These are phyloP conservation scores for Heterotilapia buettikoferi DNA, from an alignment of 2,113 vertebrate genomes.

Conservation along the genomic window DNA sequence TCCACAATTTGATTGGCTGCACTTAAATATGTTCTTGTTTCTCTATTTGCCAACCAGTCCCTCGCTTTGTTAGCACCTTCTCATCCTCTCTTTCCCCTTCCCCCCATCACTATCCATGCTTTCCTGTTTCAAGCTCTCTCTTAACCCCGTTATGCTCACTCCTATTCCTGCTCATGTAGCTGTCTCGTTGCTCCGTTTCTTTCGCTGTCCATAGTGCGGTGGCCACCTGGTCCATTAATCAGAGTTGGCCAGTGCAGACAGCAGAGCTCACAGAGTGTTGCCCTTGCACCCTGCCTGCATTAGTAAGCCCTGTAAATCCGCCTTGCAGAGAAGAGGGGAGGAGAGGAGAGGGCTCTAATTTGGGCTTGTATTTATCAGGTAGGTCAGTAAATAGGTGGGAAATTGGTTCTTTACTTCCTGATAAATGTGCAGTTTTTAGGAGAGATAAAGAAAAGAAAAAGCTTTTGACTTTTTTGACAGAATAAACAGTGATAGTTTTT, in stretches of 20 bases:
- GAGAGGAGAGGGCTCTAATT: background rate
- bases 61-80: background rate
- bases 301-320: conserved; percentile 44
- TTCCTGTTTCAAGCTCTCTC: background rate
- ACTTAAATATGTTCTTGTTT: background rate
- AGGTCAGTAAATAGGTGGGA: background rate
- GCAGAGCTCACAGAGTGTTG: conserved; percentile 41
- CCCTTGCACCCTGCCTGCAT: conserved; percentile 45
- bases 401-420: background rate
- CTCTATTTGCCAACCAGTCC: background rate
- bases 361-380: background rate
- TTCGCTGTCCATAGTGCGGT: conserved; percentile 38
- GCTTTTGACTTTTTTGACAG: background rate
- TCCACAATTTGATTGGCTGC: background rate
- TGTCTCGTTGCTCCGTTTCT: conserved; percentile 39
- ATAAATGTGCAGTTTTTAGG: background rate
- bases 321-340: background rate
- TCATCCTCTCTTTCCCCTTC: background rate
- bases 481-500: background rate
- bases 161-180: conserved; percentile 19
- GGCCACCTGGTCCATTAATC: conserved; percentile 72
- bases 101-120: background rate
- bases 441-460: background rate
- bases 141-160: background rate
- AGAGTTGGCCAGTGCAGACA: conserved; percentile 38